A percentile compares a stretch with the other conserved stretches of the same genome.
Evolutionary conservation across 2,113 vertebrate species (phyloP).

Genomic region (Trichechus manatus): DNA sequence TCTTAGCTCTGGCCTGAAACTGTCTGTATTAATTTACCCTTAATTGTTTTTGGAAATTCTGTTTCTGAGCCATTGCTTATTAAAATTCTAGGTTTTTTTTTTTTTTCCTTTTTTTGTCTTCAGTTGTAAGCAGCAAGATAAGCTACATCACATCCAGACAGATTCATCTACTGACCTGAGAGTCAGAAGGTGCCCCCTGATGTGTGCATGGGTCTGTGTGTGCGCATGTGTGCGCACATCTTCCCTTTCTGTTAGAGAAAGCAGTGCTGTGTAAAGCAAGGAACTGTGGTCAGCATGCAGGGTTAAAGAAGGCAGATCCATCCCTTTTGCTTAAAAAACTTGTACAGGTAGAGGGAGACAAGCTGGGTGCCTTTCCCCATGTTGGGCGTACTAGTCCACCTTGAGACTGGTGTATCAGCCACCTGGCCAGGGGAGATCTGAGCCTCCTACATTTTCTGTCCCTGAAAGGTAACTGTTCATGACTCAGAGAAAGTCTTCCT

Average conservation of each 20-base stretch:
- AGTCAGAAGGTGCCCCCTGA: not conserved
- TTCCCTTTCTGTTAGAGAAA: not conserved
- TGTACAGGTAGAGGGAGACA: not conserved
- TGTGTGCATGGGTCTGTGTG: not conserved
- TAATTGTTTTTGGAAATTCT: slow-evolving; percentile 75
- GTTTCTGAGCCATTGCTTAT: slow-evolving; percentile 60
- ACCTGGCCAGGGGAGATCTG: not conserved
- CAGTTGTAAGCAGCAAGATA: not conserved
- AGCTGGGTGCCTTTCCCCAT: not conserved
- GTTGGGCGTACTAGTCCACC: not conserved
- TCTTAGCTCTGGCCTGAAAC: slow-evolving; percentile 74
- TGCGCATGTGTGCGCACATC: not conserved
- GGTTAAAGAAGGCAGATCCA: not conserved
- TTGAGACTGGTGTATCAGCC: not conserved
- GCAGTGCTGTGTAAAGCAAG: not conserved
- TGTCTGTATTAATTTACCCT: slow-evolving; percentile 64
- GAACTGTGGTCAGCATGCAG: not conserved
- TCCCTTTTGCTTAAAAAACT: not conserved
- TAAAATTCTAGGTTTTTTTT: slow-evolving; percentile 35
- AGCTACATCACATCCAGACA: not conserved
- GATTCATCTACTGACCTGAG: not conserved
- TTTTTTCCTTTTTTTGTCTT: not conserved
- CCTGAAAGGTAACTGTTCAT: slow-evolving; percentile 37
- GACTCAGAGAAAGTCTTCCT: not conserved
- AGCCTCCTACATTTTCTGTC: not conserved